Conservation (phyloP, 1,140 invertebrate species). For the Lordiphosa mommai region DNA sequence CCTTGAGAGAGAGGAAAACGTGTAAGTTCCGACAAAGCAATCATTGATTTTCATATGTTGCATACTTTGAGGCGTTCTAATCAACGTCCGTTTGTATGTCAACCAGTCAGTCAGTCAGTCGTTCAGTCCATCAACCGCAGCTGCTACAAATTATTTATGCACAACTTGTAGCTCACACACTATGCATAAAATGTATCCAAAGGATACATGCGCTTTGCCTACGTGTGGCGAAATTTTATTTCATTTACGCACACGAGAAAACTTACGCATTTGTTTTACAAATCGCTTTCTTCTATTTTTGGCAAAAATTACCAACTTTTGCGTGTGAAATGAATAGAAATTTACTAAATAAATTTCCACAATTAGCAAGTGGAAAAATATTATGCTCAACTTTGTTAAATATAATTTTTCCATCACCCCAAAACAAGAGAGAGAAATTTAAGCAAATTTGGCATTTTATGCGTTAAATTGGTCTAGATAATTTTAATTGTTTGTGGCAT, state of each 20-base stretch:
- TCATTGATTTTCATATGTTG: conserved; percentile 21
- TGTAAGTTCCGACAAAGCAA: conserved; percentile 7
- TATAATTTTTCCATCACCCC: too few relatives aligned
- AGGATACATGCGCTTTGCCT: conserved; percentile 41
- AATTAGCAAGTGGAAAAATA: too few relatives aligned
- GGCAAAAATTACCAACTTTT: too few relatives aligned
- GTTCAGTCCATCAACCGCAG: conserved; percentile 39
- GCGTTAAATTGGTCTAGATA: too few relatives aligned
- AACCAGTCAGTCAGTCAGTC: conserved; percentile 14
- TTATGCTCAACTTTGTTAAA: too few relatives aligned
- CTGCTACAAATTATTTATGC: conserved; percentile 56
- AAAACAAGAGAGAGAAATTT: too few relatives aligned
- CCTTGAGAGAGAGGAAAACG: conserved; percentile 37
- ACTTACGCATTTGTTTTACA: conserved; percentile 4
- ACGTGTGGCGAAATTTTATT: conserved; percentile 46
- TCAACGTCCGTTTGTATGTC: conserved; percentile 20
- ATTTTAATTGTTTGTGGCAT: too few relatives aligned
- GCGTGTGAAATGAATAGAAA: too few relatives aligned
- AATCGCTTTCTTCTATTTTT: too few relatives aligned
- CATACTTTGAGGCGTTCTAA: conserved; percentile 11
- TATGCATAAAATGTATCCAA: conserved; percentile 37
- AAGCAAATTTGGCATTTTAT: too few relatives aligned
- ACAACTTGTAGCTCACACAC: conserved; percentile 38
- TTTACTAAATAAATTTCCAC: too few relatives aligned
- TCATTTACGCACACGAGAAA: conserved; percentile 7